Evolutionary conservation across 2,888 invertebrate species (phyloP).

Genomic region (Leptinotarsa peninsularis): DNA sequence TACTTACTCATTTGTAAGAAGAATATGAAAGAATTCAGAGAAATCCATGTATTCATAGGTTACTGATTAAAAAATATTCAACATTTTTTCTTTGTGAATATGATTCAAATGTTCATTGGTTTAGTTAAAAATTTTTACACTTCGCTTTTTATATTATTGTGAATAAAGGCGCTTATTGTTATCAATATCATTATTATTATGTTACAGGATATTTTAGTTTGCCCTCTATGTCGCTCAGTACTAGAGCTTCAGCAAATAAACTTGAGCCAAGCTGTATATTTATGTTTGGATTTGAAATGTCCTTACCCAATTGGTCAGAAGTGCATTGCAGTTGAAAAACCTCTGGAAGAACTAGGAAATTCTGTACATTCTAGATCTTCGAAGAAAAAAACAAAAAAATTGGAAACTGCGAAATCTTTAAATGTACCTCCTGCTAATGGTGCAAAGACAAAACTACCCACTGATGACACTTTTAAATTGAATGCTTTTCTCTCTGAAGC

Average conservation of each 20-base stretch:
- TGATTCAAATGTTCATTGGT: no score
- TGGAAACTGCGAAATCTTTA: not conserved
- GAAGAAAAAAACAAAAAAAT: not conserved
- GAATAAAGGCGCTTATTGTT: no score
- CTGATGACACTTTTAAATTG: not conserved
- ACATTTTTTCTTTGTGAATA: no score
- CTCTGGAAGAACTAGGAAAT: conserved; percentile 44
- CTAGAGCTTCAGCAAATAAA: conserved; percentile 51
- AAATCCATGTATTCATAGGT: no score
- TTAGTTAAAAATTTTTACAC: no score
- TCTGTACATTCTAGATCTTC: not conserved
- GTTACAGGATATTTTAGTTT: conserved; percentile 34
- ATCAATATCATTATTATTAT: not conserved
- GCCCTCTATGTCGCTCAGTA: conserved; percentile 47
- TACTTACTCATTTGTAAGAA: no score
- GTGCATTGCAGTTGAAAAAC: conserved; percentile 47
- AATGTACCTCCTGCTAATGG: not conserved
- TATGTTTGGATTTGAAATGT: conserved; percentile 50
- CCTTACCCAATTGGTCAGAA: conserved; percentile 48
- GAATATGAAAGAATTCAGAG: no score
- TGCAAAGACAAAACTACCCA: not conserved
- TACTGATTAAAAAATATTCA: no score
- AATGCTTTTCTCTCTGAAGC: not conserved
- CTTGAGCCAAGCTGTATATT: conserved; percentile 46
- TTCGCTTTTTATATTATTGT: no score